Percentiles rank a stretch among this genome's conserved stretches.
Conservation (phyloP, 2,797 vertebrate genomes). For the Silurus aristotelis region DNA sequence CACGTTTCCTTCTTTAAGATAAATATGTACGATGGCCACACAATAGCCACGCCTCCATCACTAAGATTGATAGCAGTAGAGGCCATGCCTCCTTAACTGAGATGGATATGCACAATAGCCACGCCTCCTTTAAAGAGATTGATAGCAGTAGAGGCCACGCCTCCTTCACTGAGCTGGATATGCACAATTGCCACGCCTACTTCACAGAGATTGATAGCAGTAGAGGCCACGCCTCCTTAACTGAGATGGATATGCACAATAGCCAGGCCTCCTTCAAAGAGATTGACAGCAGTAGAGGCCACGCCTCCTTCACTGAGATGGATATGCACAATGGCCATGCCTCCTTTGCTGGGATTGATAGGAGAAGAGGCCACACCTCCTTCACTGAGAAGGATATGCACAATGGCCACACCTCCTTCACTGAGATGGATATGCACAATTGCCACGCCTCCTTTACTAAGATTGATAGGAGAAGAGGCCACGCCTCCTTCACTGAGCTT, state of each 20-base stretch:
- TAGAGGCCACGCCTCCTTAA: too few relatives aligned
- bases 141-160: too few relatives aligned
- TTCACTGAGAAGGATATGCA: background rate
- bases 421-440: background rate
- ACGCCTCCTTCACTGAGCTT: background rate
- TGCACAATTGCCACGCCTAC: too few relatives aligned
- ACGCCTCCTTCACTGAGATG: background rate
- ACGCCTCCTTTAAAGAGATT: too few relatives aligned
- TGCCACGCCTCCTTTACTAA: background rate
- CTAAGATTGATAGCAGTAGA: background rate
- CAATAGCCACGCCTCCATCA: background rate
- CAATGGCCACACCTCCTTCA: background rate
- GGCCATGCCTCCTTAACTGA: too few relatives aligned
- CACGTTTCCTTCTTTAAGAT: background rate
- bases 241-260: too few relatives aligned
- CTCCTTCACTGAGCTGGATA: too few relatives aligned
- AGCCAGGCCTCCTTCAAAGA: background rate
- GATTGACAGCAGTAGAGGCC: background rate
- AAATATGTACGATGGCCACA: background rate
- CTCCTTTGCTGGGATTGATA: background rate
- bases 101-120: too few relatives aligned
- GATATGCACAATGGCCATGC: background rate
- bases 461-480: background rate
- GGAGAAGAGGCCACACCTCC: background rate
- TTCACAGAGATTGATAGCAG: background rate